phyloP scores from a whole-genome alignment of 37 sponge, comb jelly and placozoan genomes.

The Halichondria panicea region DNA sequence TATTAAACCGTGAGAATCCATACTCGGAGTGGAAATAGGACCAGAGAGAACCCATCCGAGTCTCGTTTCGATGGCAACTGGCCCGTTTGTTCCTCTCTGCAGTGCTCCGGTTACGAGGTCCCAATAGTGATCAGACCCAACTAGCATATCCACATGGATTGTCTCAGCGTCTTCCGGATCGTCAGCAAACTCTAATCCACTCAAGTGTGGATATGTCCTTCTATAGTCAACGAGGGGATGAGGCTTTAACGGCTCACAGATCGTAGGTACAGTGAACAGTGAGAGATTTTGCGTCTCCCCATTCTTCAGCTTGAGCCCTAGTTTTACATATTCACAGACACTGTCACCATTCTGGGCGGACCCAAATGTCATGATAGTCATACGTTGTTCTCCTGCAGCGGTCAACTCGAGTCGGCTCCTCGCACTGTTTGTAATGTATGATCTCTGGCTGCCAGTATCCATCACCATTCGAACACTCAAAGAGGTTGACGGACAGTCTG shows the following conservation, averaged over 20 bases:
- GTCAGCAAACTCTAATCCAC: slow-evolving; percentile 20
- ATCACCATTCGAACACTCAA: slow-evolving; percentile 23
- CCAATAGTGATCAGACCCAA: slow-evolving; percentile 36
- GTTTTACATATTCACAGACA: slow-evolving; percentile 7
- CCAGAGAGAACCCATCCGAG: slow-evolving; percentile 36
- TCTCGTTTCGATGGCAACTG: slow-evolving; percentile 13
- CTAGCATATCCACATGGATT: slow-evolving; percentile 7
- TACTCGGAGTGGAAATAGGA: slow-evolving; percentile 2
- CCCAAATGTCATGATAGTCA: slow-evolving; percentile 33
- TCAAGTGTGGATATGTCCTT: slow-evolving; percentile 14
- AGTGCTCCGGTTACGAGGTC: slow-evolving; percentile 21
- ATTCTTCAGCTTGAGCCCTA: slow-evolving; percentile 18
- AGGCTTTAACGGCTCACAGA: slow-evolving; percentile 32
- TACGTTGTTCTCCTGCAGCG: not conserved
- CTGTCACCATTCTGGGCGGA: not conserved
- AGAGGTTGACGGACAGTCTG: slow-evolving; percentile 2
- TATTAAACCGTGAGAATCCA: slow-evolving; percentile 1
- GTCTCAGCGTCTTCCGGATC: not conserved
- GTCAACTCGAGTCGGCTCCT: slow-evolving; percentile 5
- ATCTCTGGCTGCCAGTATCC: slow-evolving; percentile 40
- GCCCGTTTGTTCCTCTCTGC: slow-evolving; percentile 18
- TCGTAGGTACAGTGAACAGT: slow-evolving; percentile 22
- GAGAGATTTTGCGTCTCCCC: not conserved
- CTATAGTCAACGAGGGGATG: not conserved
- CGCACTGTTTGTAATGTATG: slow-evolving; percentile 16